Base-by-base conservation (phyloP, 2,888 invertebrate genomes). In the Campaea margaritaria region DNA sequence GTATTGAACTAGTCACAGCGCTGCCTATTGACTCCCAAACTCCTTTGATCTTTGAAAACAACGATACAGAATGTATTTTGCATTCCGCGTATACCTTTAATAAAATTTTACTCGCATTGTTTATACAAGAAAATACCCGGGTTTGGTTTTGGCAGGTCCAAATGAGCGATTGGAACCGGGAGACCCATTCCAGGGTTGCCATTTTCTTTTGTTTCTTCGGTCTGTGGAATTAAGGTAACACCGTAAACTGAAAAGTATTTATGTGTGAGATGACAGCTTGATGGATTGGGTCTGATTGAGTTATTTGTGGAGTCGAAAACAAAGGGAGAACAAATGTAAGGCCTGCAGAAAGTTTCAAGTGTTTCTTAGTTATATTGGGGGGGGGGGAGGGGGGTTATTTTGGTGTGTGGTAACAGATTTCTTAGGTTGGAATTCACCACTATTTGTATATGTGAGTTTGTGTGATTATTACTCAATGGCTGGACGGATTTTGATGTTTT, bases 281-380 rank as follows among this genome's bases (percentile, higher is more conserved):
- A 83, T 82, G 77, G 82, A 83, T 83, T 75, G 77, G 73, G 68
- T 68, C 72, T 76, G 78, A 82, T 82, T 79, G 76, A 71, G 75
- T 77, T 75, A 77, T 76, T 71, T 75, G 71, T 58, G 71, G 69
- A 71, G 68, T 72, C 73, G 53, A 34, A 50, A 74, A 74, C 68
- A 73, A 70, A 67, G 67, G 57, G 68, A 39, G n/a, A 73, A 76
- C 68, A 73, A 72, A 71, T 73, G 70, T 69, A 61, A 66, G 68
- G 73, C 72, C 73, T 74, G 72, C 74, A 73, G 72, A 62, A 71
- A 69, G 64, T 56, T 62, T 47, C 2, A 21, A 34, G 21, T 28
- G 44, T 48, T 53, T 44, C 14, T 53, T 36, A 10, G 0, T 39
- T 5, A 28, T 49, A 11, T 39, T 49, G 13, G 39, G 36, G 36